Conservation (phyloP, 2,888 invertebrate genomes). For the Caenorhabditis auriculariae region DNA sequence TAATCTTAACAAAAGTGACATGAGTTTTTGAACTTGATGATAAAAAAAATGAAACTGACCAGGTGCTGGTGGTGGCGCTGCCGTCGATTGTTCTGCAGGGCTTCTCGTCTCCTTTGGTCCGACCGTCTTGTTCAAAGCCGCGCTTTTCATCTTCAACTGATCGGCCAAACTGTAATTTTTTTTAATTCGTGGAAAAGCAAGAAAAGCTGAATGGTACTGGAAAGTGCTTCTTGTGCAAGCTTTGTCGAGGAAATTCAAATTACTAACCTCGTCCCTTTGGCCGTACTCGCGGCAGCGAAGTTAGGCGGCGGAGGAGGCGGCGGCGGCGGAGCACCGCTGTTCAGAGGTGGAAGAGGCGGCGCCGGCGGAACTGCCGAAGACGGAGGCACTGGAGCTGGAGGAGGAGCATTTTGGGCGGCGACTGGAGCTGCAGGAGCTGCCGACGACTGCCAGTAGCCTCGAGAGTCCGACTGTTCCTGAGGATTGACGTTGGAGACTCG, state of each 20-base stretch:
- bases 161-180: slow-evolving; percentile 17
- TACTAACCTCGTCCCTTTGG: neutral
- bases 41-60: no score
- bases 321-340: slow-evolving; percentile 19
- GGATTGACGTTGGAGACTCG: slow-evolving; percentile 4
- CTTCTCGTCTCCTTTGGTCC: neutral
- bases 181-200: neutral
- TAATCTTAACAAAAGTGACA: no score
- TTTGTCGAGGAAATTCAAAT: no score
- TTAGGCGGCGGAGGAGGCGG: slow-evolving; percentile 31
- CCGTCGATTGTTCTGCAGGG: slow-evolving; percentile 1
- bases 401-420: slow-evolving; percentile 20
- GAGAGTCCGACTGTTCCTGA: slow-evolving; percentile 6
- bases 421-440: slow-evolving; percentile 21
- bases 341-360: slow-evolving; percentile 9
- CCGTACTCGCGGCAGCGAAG: neutral
- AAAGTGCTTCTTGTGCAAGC: no score
- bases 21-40: no score
- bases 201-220: neutral
- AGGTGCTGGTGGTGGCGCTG: neutral
- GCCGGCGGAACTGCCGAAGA: slow-evolving; percentile 3
- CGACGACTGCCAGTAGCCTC: slow-evolving; percentile 6
- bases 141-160: slow-evolving; percentile 20
- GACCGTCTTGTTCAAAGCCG: slow-evolving; percentile 18
- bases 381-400: slow-evolving; percentile 22